phyloP scores from a whole-genome alignment of 2,113 vertebrate species.

The Erpornis zantholeuca region DNA sequence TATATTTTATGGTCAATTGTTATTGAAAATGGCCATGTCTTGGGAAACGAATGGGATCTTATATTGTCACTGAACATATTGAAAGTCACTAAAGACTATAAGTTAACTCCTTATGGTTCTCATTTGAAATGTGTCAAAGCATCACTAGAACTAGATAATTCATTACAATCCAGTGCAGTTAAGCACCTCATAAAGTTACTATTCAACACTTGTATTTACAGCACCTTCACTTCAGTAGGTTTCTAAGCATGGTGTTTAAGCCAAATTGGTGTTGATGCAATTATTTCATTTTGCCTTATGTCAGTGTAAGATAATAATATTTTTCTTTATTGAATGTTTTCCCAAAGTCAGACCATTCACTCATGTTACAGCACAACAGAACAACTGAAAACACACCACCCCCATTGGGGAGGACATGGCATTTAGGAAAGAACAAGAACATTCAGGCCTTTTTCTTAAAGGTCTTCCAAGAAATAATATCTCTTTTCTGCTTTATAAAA shows the following conservation, averaged over 20 bases:
- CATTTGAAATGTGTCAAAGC: constrained; percentile 71
- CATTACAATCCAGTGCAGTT: constrained; percentile 69
- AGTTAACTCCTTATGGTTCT: constrained; percentile 73
- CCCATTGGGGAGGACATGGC: background rate
- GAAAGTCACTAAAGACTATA: constrained; percentile 30
- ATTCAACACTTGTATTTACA: constrained; percentile 64
- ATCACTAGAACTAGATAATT: constrained; percentile 75
- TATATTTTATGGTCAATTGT: background rate
- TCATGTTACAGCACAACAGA: background rate
- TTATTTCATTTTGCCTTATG: constrained; percentile 47
- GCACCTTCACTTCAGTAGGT: constrained; percentile 50
- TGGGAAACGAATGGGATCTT: constrained; percentile 30
- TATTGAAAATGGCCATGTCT: background rate
- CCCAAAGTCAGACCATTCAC: background rate
- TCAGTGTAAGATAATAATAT: background rate
- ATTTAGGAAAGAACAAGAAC: background rate
- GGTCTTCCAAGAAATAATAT: background rate
- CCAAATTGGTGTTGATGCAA: constrained; percentile 46
- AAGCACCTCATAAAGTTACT: constrained; percentile 77
- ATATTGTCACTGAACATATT: constrained; percentile 27
- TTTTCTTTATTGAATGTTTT: constrained; percentile 22
- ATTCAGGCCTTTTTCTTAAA: background rate
- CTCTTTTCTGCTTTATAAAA: background rate
- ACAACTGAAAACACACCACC: background rate
- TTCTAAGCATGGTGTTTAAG: constrained; percentile 62